Evolutionary conservation across 2,888 invertebrate species (phyloP).

Genomic region (Odontocolon sp.): DNA sequence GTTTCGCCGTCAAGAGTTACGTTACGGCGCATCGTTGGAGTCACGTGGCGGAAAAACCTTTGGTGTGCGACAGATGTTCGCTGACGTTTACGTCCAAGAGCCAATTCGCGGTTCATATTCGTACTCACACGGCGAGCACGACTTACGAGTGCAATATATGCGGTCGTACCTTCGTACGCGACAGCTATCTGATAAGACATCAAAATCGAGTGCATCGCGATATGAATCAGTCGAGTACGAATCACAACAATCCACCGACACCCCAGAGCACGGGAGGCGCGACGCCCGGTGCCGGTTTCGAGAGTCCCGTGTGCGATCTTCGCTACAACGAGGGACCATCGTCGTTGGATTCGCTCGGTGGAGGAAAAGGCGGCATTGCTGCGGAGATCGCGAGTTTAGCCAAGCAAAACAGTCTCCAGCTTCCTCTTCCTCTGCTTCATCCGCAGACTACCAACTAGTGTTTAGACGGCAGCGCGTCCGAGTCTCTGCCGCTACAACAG

Average conservation of each 20-base stretch:
- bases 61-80: conserved; percentile 88
- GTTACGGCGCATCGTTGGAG: conserved; percentile 91
- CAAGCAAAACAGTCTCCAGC: conserved; percentile 79
- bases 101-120: conserved; percentile 89
- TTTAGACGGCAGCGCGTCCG: conserved; percentile 75
- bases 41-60: conserved; percentile 88
- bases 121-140: conserved; percentile 87
- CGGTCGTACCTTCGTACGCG: conserved; percentile 88
- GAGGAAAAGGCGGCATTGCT: conserved; percentile 74
- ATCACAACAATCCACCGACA: conserved; percentile 79
- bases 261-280: conserved; percentile 77
- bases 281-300: conserved; percentile 77
- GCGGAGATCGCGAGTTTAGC: conserved; percentile 79
- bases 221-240: conserved; percentile 75
- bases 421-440: conserved; percentile 79
- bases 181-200: conserved; percentile 90
- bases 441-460: conserved; percentile 81
- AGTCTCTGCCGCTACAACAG: conserved; percentile 71
- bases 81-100: conserved; percentile 89
- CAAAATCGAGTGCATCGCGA: conserved; percentile 88
- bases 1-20: conserved; percentile 91
- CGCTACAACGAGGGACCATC: conserved; percentile 80
- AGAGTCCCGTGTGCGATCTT: conserved; percentile 79
- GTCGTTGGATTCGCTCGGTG: conserved; percentile 75
- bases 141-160: conserved; percentile 89